phyloP scores from a whole-genome alignment of 2,888 invertebrate genomes.

The Spisula subtruncata region DNA sequence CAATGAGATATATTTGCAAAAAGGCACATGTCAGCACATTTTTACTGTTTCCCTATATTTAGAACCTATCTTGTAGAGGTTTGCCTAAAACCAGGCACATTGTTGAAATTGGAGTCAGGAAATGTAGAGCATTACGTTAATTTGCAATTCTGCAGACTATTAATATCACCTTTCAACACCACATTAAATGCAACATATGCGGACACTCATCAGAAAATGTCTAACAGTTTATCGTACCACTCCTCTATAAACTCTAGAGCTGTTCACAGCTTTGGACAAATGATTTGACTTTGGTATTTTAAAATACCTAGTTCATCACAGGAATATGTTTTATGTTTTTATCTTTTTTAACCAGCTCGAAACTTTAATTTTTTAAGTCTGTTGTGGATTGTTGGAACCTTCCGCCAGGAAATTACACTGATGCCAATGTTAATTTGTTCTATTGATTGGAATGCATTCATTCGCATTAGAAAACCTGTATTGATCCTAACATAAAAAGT shows the following conservation, averaged over 20 bases:
- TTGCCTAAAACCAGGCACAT: neutral
- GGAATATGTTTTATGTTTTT: neutral
- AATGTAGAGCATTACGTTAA: neutral
- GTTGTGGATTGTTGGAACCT: neutral
- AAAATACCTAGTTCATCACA: too few relatives aligned
- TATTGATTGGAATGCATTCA: neutral
- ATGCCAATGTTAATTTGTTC: neutral
- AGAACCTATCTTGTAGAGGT: too few relatives aligned
- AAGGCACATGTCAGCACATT: too few relatives aligned
- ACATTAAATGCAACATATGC: conserved; percentile 15
- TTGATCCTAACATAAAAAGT: neutral
- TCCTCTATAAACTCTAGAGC: neutral
- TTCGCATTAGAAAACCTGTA: neutral
- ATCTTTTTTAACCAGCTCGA: neutral
- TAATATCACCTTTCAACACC: neutral
- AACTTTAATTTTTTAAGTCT: neutral
- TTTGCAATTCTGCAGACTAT: neutral
- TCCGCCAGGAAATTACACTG: neutral
- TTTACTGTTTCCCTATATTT: too few relatives aligned
- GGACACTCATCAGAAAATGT: neutral
- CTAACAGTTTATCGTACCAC: neutral
- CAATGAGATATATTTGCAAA: too few relatives aligned
- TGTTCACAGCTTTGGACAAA: neutral
- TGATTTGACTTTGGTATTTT: too few relatives aligned
- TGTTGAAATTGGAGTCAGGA: neutral